Evolutionary conservation across 2,797 vertebrate species (phyloP).

Genomic region (Microctenopoma stevenorrisi): DNA sequence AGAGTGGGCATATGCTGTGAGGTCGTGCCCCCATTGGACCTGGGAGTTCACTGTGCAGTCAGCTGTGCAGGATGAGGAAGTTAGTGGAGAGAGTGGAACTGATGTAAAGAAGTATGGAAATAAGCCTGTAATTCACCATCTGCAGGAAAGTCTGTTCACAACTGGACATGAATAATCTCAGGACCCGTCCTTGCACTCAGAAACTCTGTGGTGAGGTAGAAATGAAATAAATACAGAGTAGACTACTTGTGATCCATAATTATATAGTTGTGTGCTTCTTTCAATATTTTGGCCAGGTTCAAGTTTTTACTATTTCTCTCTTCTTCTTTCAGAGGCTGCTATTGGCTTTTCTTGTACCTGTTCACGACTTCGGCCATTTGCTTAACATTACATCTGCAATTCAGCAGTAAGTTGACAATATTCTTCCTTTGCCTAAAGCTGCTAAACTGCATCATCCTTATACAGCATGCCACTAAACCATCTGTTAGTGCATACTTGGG

Average conservation of each 20-base stretch:
- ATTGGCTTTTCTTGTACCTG: constrained; percentile 28
- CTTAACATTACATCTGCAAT: constrained; percentile 42
- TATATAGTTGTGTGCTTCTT: constrained; percentile 3
- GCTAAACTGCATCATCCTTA: constrained; percentile 49
- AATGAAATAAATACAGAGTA: background rate
- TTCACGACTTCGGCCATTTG: constrained; percentile 36
- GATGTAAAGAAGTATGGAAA: constrained; percentile 56
- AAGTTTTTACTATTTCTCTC: constrained; percentile 13
- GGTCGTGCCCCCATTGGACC: constrained; percentile 41
- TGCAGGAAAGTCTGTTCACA: constrained; percentile 36
- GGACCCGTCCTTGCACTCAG: constrained; percentile 34
- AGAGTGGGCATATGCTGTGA: constrained; percentile 16
- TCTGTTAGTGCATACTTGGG: constrained; percentile 26
- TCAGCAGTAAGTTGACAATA: constrained; percentile 63
- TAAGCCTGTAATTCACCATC: constrained; percentile 47
- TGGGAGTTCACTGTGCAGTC: constrained; percentile 71
- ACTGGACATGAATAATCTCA: constrained; percentile 37
- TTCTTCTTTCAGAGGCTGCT: background rate
- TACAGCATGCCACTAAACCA: constrained; percentile 37
- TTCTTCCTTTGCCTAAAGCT: constrained; percentile 53
- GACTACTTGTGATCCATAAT: background rate
- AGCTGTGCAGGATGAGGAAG: constrained; percentile 49
- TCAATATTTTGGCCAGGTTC: constrained; percentile 6
- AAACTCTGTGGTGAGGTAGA: constrained; percentile 4
- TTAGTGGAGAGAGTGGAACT: constrained; percentile 28